Evolutionary conservation across 1,140 invertebrate species (phyloP).

Genomic region (Propsilocerus akamusi): DNA sequence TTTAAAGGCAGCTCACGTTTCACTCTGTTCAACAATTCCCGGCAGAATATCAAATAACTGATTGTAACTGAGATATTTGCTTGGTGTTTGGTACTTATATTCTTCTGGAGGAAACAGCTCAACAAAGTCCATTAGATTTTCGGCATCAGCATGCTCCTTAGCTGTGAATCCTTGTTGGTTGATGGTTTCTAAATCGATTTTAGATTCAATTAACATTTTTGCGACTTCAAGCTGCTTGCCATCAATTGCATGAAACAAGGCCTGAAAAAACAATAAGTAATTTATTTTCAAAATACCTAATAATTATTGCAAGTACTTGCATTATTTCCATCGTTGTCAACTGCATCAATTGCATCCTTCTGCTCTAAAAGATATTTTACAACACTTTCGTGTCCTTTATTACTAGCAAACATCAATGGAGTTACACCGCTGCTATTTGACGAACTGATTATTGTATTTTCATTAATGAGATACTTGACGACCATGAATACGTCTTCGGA

Average conservation of each 20-base stretch:
- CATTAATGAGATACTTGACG: conserved; percentile 12
- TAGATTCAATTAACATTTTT: conserved; percentile 22
- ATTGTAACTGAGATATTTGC: conserved; percentile 13
- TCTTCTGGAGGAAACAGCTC: conserved; percentile 19
- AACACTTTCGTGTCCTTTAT: conserved; percentile 20
- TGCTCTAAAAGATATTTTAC: conserved; percentile 21
- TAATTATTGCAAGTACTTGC: conserved; percentile 11
- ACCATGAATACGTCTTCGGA: conserved; percentile 6
- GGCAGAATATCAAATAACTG: conserved; percentile 18
- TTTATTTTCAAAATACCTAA: not conserved
- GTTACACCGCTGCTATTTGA: conserved; percentile 24
- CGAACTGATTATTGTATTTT: conserved; percentile 19
- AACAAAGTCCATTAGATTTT: conserved; percentile 23
- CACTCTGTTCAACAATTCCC: conserved; percentile 18
- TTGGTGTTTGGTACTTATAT: conserved; percentile 12
- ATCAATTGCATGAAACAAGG: conserved; percentile 29
- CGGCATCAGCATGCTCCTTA: conserved; percentile 22
- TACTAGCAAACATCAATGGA: conserved; percentile 28
- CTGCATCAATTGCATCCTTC: conserved; percentile 20
- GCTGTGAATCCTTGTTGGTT: conserved; percentile 26
- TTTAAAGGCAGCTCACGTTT: conserved; percentile 5
- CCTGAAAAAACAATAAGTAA: conserved; percentile 10
- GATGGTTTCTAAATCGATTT: conserved; percentile 16
- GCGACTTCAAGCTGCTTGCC: conserved; percentile 23
- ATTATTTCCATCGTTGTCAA: conserved; percentile 27